Base-by-base conservation (phyloP, 2,113 vertebrate genomes). In the Willisornis vidua region DNA sequence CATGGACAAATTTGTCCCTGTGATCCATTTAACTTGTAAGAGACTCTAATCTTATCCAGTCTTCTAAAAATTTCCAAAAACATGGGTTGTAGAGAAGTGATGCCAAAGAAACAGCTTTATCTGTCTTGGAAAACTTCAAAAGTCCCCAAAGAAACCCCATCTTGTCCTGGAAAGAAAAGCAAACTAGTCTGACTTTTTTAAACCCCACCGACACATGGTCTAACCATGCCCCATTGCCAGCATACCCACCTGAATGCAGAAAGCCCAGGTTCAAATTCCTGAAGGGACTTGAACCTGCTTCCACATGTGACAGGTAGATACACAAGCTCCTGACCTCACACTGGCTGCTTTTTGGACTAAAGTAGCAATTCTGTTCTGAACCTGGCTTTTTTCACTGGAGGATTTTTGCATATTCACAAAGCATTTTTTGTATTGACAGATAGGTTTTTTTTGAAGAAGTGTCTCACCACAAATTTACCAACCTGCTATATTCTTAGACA, bases 201-300 rank as follows among this genome's bases (percentile, higher is more conserved):
- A 73, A 92, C 29, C 19, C 10, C 31, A 29, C 26, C 0, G 0
- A 77, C 6, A 13, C 4, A 0, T 20, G 16, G 33, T 74, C 76
- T 84, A 74, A 70, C 48, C 0, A 0, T 74, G 39, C 12, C 31
- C 31, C 31, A 19, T 33, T 90, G 67, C 39, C 74, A 84, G 73
- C 24, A n/a, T 62, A 28, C 28, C 31, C 65, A 87, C 37, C 70
- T 75, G 84, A 65, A 70, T 43, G 31, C 28, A 67, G 65, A 92
- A 84, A 87, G 52, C 35, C 39, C 76, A 90, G 89, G 73, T 72
- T 94, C 91, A 94, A 49, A 89, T 89, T 92, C 83, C 78, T 85
- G 49, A n/a, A 76, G 43, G 41, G n/a, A 78, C 94, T 94, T 94
- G 91, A 96, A 91, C 94, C 73, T 94, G 81, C 26, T 85, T 71